Base-by-base conservation (phyloP, 2,113 vertebrate species). In the Pimephales promelas region DNA sequence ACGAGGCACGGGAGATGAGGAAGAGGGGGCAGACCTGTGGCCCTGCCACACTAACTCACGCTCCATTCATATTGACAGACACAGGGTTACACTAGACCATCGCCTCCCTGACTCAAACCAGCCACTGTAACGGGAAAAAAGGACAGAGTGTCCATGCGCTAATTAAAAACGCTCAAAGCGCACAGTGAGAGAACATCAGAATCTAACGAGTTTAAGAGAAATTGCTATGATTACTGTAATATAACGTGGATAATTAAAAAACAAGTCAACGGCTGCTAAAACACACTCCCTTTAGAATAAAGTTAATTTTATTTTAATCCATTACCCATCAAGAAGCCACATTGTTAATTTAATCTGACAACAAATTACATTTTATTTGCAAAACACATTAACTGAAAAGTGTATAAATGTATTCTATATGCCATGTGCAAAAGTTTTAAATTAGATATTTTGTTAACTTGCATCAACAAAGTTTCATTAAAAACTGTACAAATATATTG, bases 11-110 rank as follows among this genome's bases (percentile, higher is more conserved):
- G 47, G 26, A 68, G 66, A 74, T 16, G 57, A 83, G 73, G 59
- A 45, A 36, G 78, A 83, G n/a, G 54, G 66, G 83, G 74, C 80
- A 75, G 70, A 61, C 74, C 68, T n/a, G 34, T 57, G 57, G 83
- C 74, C 9, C 54, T 78, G 73, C 56, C 79, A 79, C 28, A 57
- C 56, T 43, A 49, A 68, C 72, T 68, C 43, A 62, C 2, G 11
- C 40, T 61, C 47, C 34, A 13, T 36, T 84, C 61, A 84, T 68
- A 76, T 71, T 57, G 66, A 71, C 43, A 72, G 18, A 73, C 54
- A 54, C n/a, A 18, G 14, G 45, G 47, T 59, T 45, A 72, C 66
- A 24, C n/a, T 45, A 64, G 34, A n/a, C 61, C 34, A 11, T 62
- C 43, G 20, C 18, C 43, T 73, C 13, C 9, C 11, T 20, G 68